Percentiles rank a stretch among this genome's conserved stretches.
These are phyloP conservation scores for Hassar affinis DNA, from an alignment of 2,113 vertebrate species.

Conservation along the genomic window DNA sequence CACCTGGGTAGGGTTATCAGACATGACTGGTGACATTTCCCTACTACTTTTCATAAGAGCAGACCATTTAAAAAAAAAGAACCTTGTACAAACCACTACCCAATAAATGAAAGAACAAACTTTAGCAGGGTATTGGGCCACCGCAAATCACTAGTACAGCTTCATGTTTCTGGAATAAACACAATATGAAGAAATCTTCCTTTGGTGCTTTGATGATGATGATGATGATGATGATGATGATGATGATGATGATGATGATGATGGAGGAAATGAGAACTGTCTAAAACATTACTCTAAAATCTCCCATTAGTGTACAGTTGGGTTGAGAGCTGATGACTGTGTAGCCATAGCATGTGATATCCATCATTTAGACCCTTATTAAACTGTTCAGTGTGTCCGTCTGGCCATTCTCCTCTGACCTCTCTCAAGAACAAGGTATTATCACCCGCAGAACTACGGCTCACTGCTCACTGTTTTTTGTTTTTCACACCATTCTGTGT, in stretches of 20 bases:
- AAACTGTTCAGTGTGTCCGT: not conserved
- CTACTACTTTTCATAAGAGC: not conserved
- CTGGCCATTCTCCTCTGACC: not conserved
- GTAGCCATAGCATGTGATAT: not conserved
- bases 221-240: no score
- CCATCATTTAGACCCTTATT: not conserved
- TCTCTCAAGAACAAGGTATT: not conserved
- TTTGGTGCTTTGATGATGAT: not conserved
- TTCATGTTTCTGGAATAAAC: not conserved
- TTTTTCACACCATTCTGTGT: not conserved
- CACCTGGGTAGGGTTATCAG: not conserved
- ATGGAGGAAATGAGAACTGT: not conserved
- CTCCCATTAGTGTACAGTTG: not conserved
- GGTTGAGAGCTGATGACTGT: not conserved
- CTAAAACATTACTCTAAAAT: not conserved
- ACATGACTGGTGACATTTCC: not conserved
- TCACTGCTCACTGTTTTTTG: not conserved
- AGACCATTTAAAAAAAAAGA: not conserved
- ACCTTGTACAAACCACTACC: not conserved
- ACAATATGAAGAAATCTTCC: not conserved
- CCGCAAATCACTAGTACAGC: not conserved
- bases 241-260: not conserved
- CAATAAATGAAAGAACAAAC: not conserved
- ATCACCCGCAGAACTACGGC: not conserved
- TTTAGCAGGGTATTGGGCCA: not conserved